Percentiles rank a stretch among this genome's conserved stretches.
Evolutionary conservation across 2,888 invertebrate genomes (phyloP).

Genomic region (Lasioglossum figueresi): DNA sequence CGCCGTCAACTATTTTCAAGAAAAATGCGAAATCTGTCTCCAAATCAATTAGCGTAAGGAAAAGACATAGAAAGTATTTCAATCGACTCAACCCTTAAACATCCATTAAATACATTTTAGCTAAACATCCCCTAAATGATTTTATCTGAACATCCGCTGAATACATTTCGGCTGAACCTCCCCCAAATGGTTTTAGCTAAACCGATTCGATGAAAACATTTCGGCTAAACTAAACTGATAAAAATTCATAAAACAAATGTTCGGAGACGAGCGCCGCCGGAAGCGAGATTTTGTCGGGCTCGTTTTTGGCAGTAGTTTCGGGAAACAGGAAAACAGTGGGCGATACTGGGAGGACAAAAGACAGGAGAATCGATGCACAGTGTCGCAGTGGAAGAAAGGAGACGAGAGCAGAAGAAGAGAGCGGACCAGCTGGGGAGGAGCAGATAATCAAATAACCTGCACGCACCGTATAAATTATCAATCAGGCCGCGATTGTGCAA

Average conservation of each 20-base stretch:
- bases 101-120: no score
- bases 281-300: not conserved
- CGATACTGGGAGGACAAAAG: not conserved
- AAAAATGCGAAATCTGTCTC: not conserved
- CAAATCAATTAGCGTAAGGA: not conserved
- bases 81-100: no score
- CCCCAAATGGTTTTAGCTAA: not conserved
- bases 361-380: not conserved
- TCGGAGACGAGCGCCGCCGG: not conserved
- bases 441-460: slow-evolving; percentile 83
- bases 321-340: not conserved
- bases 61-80: not conserved
- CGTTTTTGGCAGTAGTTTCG: not conserved
- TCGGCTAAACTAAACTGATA: not conserved
- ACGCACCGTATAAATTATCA: slow-evolving; percentile 84
- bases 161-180: not conserved
- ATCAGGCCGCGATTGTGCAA: slow-evolving; percentile 83
- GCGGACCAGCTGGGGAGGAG: slow-evolving; percentile 57
- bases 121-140: no score
- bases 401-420: slow-evolving; percentile 42
- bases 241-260: not conserved
- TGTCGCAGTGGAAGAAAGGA: slow-evolving; percentile 22
- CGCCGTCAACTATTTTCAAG: not conserved
- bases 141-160: no score
- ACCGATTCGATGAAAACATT: no score